Conservation (phyloP, 2,888 invertebrate species). For the Drosophila putrida region DNA sequence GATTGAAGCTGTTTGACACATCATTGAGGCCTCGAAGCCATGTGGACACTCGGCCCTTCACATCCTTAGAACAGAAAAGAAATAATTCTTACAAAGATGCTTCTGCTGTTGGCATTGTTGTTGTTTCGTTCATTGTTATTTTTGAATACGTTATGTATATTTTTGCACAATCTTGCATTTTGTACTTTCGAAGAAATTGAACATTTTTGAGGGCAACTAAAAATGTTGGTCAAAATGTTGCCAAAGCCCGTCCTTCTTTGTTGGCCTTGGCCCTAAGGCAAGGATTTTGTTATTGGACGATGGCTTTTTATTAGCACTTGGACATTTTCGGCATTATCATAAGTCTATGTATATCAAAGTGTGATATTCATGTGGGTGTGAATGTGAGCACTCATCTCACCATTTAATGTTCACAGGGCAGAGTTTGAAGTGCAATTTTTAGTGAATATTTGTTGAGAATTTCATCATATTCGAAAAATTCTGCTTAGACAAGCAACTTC, state of each 20-base stretch:
- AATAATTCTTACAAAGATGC: slow-evolving; percentile 24
- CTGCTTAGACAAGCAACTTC: slow-evolving; percentile 33
- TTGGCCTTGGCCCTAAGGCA: slow-evolving; percentile 38
- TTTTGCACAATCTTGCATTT: slow-evolving; percentile 57
- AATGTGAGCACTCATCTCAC: slow-evolving; percentile 16
- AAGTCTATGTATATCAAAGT: slow-evolving; percentile 58
- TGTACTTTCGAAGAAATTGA: slow-evolving; percentile 53
- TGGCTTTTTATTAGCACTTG: slow-evolving; percentile 62
- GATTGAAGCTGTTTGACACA: slow-evolving; percentile 20
- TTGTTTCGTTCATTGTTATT: slow-evolving; percentile 59
- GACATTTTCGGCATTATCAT: slow-evolving; percentile 62
- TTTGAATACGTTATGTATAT: slow-evolving; percentile 57
- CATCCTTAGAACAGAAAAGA: slow-evolving; percentile 6
- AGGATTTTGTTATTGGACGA: slow-evolving; percentile 29
- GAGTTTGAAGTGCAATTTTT: slow-evolving; percentile 29
- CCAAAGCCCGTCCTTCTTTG: slow-evolving; percentile 11
- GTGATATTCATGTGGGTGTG: slow-evolving; percentile 15
- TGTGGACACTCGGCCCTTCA: slow-evolving; percentile 9
- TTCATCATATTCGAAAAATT: slow-evolving; percentile 53
- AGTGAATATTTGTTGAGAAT: slow-evolving; percentile 45
- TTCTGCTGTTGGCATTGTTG: slow-evolving; percentile 24
- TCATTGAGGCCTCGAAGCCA: slow-evolving; percentile 12
- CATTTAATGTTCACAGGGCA: slow-evolving; percentile 46
- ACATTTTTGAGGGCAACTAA: slow-evolving; percentile 41
- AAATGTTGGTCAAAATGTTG: slow-evolving; percentile 18